A percentile compares a stretch with the other conserved stretches of the same genome.
Evolutionary conservation across 2,888 invertebrate genomes (phyloP).

Genomic region (Endotricha flammealis): DNA sequence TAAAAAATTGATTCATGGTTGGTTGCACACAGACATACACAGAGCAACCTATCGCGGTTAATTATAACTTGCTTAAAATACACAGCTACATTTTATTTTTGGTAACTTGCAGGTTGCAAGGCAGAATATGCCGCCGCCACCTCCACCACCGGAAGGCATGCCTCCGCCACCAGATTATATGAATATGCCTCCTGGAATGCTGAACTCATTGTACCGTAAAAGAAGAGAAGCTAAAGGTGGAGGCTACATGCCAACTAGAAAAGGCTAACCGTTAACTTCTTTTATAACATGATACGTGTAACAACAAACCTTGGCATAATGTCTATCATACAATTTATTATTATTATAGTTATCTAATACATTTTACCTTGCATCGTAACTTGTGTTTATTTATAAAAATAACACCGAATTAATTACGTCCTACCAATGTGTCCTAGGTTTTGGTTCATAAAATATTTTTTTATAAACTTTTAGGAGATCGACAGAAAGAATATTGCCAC

Average conservation of each 20-base stretch:
- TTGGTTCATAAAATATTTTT: too few species aligned
- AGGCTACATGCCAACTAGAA: conserved; percentile 62
- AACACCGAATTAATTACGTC: too few species aligned
- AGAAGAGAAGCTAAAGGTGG: conserved; percentile 61
- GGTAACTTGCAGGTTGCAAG: conserved; percentile 38
- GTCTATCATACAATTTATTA: not conserved
- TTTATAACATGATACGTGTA: not conserved
- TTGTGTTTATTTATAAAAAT: too few species aligned
- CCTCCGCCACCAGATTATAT: conserved; percentile 27
- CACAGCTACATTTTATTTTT: conserved; percentile 12
- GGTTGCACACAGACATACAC: too few species aligned
- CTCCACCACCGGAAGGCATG: conserved; percentile 11
- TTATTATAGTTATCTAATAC: not conserved
- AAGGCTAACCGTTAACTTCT: conserved; percentile 42
- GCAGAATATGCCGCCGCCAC: conserved; percentile 32
- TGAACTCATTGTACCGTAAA: conserved; percentile 26
- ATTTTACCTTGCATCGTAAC: too few species aligned
- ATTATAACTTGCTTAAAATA: too few species aligned
- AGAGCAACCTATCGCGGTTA: too few species aligned
- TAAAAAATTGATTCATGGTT: too few species aligned
- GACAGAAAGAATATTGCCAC: too few species aligned
- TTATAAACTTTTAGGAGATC: too few species aligned
- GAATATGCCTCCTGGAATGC: too few species aligned
- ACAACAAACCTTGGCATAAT: not conserved
- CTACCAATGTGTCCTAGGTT: too few species aligned